phyloP scores from a whole-genome alignment of 1,140 invertebrate genomes.

The Scaptomyza pallida region DNA sequence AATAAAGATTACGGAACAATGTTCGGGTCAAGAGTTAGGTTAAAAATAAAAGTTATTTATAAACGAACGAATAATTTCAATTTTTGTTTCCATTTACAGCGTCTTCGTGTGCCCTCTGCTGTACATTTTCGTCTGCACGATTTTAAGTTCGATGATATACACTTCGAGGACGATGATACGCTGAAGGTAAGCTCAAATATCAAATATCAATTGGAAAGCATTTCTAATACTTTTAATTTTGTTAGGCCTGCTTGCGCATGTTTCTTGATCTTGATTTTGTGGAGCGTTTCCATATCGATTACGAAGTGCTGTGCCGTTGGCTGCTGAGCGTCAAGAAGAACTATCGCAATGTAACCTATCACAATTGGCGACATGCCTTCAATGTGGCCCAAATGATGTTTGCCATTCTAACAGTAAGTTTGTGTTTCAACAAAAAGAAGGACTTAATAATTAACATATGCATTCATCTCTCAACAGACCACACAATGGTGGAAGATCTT shows the following conservation, averaged over 20 bases:
- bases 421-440: neutral
- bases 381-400: conserved; percentile 99
- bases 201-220: neutral
- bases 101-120: conserved; percentile 89
- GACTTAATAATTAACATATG: neutral
- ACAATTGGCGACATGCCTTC: conserved; percentile 98
- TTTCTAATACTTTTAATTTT: conserved; percentile 18
- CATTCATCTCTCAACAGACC: conserved; percentile 85
- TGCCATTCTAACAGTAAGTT: conserved; percentile 93
- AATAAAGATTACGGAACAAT: neutral
- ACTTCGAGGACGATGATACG: conserved; percentile 93
- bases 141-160: conserved; percentile 94
- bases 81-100: conserved; percentile 42
- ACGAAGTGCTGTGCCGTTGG: conserved; percentile 95
- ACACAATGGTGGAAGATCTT: conserved; percentile 96
- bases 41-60: too few species aligned
- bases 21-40: neutral
- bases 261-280: conserved; percentile 96
- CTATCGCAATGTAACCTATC: conserved; percentile 97
- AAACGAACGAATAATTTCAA: neutral
- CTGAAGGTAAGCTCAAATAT: conserved; percentile 86
- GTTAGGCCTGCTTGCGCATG: conserved; percentile 93
- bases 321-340: conserved; percentile 97
- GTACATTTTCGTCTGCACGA: conserved; percentile 92
- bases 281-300: conserved; percentile 95